Evolutionary conservation across 1,140 invertebrate species (phyloP).

Genomic region (Helicoverpa zea): DNA sequence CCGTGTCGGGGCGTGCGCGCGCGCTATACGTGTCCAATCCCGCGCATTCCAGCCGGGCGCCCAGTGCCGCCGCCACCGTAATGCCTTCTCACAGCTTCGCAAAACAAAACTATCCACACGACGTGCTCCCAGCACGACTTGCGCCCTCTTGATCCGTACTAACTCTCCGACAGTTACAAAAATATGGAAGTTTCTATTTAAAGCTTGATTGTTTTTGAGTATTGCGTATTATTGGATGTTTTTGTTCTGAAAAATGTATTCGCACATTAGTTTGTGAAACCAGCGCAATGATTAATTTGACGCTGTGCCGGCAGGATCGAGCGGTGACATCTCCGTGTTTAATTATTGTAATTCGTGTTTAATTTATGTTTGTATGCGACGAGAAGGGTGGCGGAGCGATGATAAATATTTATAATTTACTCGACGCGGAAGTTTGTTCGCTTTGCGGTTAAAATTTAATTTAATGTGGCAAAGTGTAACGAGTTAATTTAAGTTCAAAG

Average conservation of each 20-base stretch:
- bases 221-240: conserved; percentile 50
- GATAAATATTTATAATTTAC: conserved; percentile 47
- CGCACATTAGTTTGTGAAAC: conserved; percentile 34
- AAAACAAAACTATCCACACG: conserved; percentile 7
- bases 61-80: conserved; percentile 76
- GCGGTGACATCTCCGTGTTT: conserved; percentile 54
- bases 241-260: conserved; percentile 53
- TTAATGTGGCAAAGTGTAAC: conserved; percentile 22
- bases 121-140: background rate
- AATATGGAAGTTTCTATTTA: conserved; percentile 48
- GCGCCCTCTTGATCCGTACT: conserved; percentile 13
- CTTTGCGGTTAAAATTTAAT: conserved; percentile 33
- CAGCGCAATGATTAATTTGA: conserved; percentile 4
- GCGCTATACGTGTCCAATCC: conserved; percentile 79
- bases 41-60: conserved; percentile 80
- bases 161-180: conserved; percentile 27
- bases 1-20: conserved; percentile 78
- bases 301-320: conserved; percentile 47
- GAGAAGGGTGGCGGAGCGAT: conserved; percentile 45
- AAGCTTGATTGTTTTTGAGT: conserved; percentile 50
- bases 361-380: conserved; percentile 37
- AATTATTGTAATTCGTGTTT: conserved; percentile 35
- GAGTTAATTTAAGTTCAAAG: conserved; percentile 1
- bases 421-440: conserved; percentile 21
- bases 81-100: conserved; percentile 66